These are phyloP conservation scores for Dipus sagitta DNA, from an alignment of 2,797 vertebrate genomes.

Conservation along the genomic window DNA sequence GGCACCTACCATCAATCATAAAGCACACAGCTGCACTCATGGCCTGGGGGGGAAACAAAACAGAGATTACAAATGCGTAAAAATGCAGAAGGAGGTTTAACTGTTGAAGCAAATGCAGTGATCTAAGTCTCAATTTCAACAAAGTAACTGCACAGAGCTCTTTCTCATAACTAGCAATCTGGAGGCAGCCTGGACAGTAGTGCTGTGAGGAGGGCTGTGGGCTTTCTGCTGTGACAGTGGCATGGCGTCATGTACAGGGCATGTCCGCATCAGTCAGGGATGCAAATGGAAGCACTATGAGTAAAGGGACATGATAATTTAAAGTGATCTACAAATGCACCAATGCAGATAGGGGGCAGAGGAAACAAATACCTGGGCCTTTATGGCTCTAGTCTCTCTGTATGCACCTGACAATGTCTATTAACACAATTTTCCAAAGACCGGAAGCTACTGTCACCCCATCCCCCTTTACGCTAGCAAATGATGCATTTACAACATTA, in stretches of 20 bases:
- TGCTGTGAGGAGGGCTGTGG: neutral
- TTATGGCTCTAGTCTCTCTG: neutral
- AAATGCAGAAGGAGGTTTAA: no score
- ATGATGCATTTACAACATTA: neutral
- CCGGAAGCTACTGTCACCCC: neutral
- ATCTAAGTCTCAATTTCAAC: neutral
- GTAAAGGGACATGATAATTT: neutral
- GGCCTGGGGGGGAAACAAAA: slow-evolving; percentile 89
- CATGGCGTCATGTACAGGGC: accelerated
- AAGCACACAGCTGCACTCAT: slow-evolving; percentile 99
- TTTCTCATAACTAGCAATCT: neutral
- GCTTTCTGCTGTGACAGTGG: neutral
- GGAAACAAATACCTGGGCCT: neutral
- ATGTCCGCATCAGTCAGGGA: neutral
- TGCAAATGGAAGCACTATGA: neutral
- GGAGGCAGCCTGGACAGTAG: neutral
- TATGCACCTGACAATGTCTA: neutral
- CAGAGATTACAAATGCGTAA: slow-evolving; percentile 40
- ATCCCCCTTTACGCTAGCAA: neutral
- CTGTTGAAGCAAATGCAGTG: neutral
- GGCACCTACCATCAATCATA: slow-evolving; percentile 96
- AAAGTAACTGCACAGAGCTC: neutral
- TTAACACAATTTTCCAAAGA: neutral
- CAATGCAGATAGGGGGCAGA: neutral
- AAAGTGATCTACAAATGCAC: neutral